Base-by-base conservation (phyloP, 2,797 vertebrate species). In the Ctenochaetus hawaiiensis region DNA sequence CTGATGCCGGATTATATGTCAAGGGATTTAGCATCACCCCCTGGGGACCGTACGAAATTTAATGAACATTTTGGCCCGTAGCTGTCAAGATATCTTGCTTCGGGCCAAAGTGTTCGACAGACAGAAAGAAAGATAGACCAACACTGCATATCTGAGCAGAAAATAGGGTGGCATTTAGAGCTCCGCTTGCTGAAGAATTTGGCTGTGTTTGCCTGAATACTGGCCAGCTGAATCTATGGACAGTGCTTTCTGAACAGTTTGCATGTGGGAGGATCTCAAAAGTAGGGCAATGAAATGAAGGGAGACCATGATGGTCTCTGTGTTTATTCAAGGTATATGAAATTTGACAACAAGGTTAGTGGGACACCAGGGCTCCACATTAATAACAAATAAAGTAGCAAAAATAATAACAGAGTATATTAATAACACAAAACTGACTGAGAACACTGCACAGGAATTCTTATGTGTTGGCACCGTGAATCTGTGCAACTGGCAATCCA, bases 251-350 rank as follows among this genome's bases (percentile, higher is more conserved):
- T 81, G 78, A 91, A 91, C 92, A 94, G 93, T 91, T 90, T 92
- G 92, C 16, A 74, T 88, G 94, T 93, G 90, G 93, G 93, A 89
- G 90, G 87, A 91, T 89, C 86, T 91, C 65, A 75, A 67, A 93
- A 89, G 87, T 92, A 92, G 91, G 84, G 77, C 89, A 90, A 84
- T 59, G 63, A 77, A 66, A 90, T 85, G 79, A 95, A 86, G 57
- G 62, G 61, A 65, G 47, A 78, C 67, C 43, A 44, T 63, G 44
- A 75, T 74, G 66, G 18, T 65, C 59, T 63, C 54, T 3, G 26
- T 70, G 54, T 81, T 72, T 51, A 59, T 65, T 74, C 18, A 57
- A 72, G 11, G 8, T 59, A 59, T 61, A 72, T 47, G 20, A 26
- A 67, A 65, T 17, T 52, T 56, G 10, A 67, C 63, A 57, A 0